A percentile compares a stretch with the other conserved stretches of the same genome.
phyloP scores from a whole-genome alignment of 2,797 vertebrate species.

The Perodicticus potto region DNA sequence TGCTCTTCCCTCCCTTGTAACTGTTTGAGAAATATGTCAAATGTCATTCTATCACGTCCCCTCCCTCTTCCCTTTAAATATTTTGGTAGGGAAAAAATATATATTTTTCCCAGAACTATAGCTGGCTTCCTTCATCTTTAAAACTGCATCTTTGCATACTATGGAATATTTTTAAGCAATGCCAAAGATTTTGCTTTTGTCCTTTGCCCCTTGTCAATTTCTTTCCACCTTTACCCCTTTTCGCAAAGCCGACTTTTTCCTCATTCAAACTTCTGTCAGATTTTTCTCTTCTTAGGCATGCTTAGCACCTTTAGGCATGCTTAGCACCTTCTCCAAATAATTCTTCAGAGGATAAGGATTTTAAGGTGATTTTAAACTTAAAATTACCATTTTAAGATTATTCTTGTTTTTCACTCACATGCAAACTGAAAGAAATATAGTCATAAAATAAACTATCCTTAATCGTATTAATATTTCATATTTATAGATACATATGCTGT shows the following conservation, averaged over 20 bases:
- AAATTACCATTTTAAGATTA: constrained; percentile 30
- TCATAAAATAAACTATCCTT: constrained; percentile 67
- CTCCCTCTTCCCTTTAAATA: constrained; percentile 45
- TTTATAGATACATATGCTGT: constrained; percentile 38
- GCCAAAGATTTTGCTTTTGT: not conserved
- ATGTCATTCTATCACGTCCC: not conserved
- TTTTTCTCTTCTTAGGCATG: constrained; percentile 38
- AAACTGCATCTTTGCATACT: not conserved
- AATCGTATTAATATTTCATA: constrained; percentile 45
- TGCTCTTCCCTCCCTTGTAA: constrained; percentile 54
- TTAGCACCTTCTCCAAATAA: constrained; percentile 48
- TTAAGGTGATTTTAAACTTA: constrained; percentile 52
- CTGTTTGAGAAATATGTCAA: constrained; percentile 49
- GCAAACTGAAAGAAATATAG: constrained; percentile 48
- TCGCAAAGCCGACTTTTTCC: constrained; percentile 26
- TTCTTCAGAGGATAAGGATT: constrained; percentile 27
- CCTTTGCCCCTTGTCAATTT: not conserved
- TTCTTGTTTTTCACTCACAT: constrained; percentile 57
- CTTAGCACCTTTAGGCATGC: not conserved
- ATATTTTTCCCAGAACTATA: not conserved
- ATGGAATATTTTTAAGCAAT: constrained; percentile 34
- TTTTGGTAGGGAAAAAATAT: not conserved
- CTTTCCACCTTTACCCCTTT: constrained; percentile 7
- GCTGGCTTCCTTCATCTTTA: constrained; percentile 1
- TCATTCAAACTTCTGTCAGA: not conserved